Evolutionary conservation across 2,113 vertebrate genomes (phyloP).

Genomic region (Phodopus roborovskii): DNA sequence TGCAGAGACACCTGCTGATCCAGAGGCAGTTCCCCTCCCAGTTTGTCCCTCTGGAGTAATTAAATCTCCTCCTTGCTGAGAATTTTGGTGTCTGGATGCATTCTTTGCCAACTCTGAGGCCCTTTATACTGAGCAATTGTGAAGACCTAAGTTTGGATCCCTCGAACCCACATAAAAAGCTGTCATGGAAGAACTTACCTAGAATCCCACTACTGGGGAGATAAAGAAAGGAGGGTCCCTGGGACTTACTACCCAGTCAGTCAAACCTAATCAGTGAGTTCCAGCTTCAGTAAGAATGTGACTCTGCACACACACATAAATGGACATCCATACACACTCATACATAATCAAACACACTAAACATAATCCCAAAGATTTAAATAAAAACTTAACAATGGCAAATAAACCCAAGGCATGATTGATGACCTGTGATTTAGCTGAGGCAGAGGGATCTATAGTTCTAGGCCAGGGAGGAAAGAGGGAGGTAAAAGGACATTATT

Average conservation of each 20-base stretch:
- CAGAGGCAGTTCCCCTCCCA: not conserved
- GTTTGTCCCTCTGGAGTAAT: not conserved
- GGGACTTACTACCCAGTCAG: not conserved
- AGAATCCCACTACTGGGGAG: not conserved
- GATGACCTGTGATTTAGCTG: not conserved
- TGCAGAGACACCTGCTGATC: not conserved
- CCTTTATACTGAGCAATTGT: not conserved
- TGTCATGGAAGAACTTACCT: not conserved
- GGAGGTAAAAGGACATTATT: not conserved
- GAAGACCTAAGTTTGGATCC: not conserved
- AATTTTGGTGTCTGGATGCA: not conserved
- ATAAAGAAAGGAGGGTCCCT: not conserved
- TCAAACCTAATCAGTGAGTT: not conserved
- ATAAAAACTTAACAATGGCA: not conserved
- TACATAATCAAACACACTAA: not conserved
- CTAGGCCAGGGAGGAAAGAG: not conserved
- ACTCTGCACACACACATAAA: not conserved
- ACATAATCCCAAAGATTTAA: not conserved
- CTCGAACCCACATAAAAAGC: not conserved
- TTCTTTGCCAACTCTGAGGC: not conserved
- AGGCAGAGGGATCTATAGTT: not conserved
- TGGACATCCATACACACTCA: not conserved
- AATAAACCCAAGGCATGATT: not conserved
- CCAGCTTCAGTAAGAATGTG: not conserved
- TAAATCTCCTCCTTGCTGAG: not conserved